Conservation (phyloP, 1,140 invertebrate species). For the Chlorops oryzae region DNA sequence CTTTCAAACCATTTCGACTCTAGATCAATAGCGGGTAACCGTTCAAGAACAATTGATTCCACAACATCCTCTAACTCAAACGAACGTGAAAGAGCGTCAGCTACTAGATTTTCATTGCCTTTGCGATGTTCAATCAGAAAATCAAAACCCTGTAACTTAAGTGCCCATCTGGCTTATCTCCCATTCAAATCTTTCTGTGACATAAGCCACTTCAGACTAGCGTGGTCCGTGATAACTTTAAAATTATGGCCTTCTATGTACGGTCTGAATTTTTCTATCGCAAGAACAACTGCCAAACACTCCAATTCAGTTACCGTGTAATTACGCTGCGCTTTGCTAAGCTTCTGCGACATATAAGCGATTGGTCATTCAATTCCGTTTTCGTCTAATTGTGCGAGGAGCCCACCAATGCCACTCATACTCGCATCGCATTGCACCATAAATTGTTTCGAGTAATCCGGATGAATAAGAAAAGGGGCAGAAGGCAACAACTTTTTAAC, state of each 20-base stretch:
- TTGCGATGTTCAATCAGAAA: too few species aligned
- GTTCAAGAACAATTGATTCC: neutral
- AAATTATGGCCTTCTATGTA: too few species aligned
- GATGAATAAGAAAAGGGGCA: slow-evolving; percentile 6
- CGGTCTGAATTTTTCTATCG: too few species aligned
- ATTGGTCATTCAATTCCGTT: slow-evolving; percentile 6
- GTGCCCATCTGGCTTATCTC: slow-evolving; percentile 23
- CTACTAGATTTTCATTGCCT: slow-evolving; percentile 27
- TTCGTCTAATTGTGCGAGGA: slow-evolving; percentile 3
- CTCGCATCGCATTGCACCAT: slow-evolving; percentile 13
- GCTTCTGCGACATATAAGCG: slow-evolving; percentile 21
- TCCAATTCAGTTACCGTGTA: slow-evolving; percentile 9
- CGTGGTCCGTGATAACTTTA: too few species aligned
- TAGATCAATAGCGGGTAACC: too few species aligned
- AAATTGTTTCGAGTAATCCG: slow-evolving; percentile 21
- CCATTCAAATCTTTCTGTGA: slow-evolving; percentile 19
- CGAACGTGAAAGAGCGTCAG: neutral
- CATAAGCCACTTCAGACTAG: slow-evolving; percentile 46
- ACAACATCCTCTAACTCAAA: neutral
- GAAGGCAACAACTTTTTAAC: neutral
- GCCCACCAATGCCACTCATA: slow-evolving; percentile 1
- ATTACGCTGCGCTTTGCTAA: slow-evolving; percentile 12
- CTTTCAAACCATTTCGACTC: neutral
- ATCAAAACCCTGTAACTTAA: slow-evolving; percentile 27
- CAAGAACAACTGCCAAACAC: slow-evolving; percentile 8